Evolutionary conservation across 2,113 vertebrate genomes (phyloP).

Genomic region (Ancistrus triradiatus): DNA sequence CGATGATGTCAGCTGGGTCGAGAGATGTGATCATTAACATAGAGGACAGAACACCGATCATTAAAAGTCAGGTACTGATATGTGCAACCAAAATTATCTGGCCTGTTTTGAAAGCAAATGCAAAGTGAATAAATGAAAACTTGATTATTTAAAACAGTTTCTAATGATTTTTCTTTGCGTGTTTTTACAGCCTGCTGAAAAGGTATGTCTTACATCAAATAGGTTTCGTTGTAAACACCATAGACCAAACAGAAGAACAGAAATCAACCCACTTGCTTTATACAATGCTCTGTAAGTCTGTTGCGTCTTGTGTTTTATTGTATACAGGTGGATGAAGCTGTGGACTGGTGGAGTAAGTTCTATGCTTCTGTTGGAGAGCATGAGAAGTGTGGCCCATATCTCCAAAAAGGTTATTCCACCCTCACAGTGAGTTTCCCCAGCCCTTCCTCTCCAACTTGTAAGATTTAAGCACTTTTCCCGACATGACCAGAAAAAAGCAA

Average conservation of each 20-base stretch:
- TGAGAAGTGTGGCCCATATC: slow-evolving; percentile 87
- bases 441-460: background rate
- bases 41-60: slow-evolving; percentile 78
- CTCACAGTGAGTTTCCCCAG: slow-evolving; percentile 74
- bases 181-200: slow-evolving; percentile 19
- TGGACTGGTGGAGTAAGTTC: slow-evolving; percentile 99
- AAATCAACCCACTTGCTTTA: background rate
- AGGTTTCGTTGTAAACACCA: too few species aligned
- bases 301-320: background rate
- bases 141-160: background rate
- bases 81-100: background rate
- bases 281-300: background rate
- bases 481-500: background rate
- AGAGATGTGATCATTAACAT: slow-evolving; percentile 80
- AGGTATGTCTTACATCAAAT: background rate
- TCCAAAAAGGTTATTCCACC: slow-evolving; percentile 91
- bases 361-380: slow-evolving; percentile 84
- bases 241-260: too few species aligned
- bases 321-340: slow-evolving; percentile 84
- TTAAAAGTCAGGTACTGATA: slow-evolving; percentile 78
- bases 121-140: background rate
- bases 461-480: background rate
- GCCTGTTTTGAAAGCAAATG: background rate
- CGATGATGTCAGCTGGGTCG: slow-evolving; percentile 73
- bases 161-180: background rate